A percentile compares a stretch with the other conserved stretches of the same genome.
These are phyloP conservation scores for Setophaga coronata DNA, from an alignment of 2,113 vertebrate species.

Conservation along the genomic window DNA sequence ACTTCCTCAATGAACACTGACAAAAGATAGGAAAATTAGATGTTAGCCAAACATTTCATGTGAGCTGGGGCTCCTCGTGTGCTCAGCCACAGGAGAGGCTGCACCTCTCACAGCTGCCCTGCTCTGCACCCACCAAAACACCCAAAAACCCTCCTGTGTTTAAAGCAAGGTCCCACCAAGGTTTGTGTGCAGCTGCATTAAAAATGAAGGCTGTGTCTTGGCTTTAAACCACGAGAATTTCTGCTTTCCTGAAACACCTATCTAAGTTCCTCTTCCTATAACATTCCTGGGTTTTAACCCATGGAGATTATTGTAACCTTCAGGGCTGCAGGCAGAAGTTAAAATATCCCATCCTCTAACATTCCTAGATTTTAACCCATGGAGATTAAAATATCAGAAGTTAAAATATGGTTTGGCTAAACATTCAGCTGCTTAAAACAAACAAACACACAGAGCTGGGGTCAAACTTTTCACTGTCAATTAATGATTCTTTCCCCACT, in stretches of 20 bases:
- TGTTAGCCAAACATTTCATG: not conserved
- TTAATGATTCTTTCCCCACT: conserved; percentile 56
- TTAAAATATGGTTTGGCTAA: not conserved
- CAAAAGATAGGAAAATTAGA: not conserved
- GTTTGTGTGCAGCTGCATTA: not conserved
- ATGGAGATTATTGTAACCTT: not conserved
- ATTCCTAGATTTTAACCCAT: not conserved
- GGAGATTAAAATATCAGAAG: not conserved
- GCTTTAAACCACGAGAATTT: not conserved
- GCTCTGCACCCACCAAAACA: not conserved
- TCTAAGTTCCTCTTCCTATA: not conserved
- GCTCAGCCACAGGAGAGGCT: not conserved
- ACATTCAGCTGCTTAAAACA: conserved; percentile 6
- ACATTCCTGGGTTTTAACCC: not conserved
- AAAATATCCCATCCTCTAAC: not conserved
- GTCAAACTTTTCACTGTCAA: conserved; percentile 26
- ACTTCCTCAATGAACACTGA: not conserved
- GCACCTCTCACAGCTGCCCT: not conserved
- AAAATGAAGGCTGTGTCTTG: not conserved
- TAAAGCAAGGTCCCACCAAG: not conserved
- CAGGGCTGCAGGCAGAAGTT: not conserved
- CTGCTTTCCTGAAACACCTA: not conserved
- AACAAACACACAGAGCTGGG: not conserved
- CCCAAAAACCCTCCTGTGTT: accelerated
- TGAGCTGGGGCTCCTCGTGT: not conserved